Percentiles rank a stretch among this genome's conserved stretches.
Evolutionary conservation across 2,888 invertebrate species (phyloP).

Genomic region (Drosophila algonquin): DNA sequence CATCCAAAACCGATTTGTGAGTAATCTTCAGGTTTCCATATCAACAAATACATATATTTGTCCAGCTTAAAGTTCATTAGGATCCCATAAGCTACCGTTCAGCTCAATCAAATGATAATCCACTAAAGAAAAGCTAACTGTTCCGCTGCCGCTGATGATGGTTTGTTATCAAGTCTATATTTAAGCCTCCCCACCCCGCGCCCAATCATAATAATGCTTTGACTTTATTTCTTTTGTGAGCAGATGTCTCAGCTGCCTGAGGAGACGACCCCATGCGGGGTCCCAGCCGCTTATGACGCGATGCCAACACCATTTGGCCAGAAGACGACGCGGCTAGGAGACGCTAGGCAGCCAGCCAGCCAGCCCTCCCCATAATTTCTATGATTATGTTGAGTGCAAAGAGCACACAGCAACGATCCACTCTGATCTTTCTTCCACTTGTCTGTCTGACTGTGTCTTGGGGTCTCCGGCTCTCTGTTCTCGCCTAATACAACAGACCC

Average conservation of each 20-base stretch:
- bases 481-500: slow-evolving; percentile 75
- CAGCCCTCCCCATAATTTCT: slow-evolving; percentile 65
- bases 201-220: slow-evolving; percentile 20
- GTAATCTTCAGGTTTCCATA: background rate
- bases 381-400: slow-evolving; percentile 70
- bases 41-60: background rate
- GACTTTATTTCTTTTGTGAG: slow-evolving; percentile 29
- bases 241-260: slow-evolving; percentile 24
- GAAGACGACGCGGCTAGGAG: slow-evolving; percentile 13
- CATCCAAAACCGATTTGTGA: background rate
- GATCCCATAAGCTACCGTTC: slow-evolving; percentile 33
- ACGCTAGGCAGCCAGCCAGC: slow-evolving; percentile 17
- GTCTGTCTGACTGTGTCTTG: slow-evolving; percentile 6
- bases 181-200: background rate
- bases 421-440: slow-evolving; percentile 26
- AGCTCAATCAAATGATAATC: slow-evolving; percentile 25
- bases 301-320: slow-evolving; percentile 66
- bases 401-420: slow-evolving; percentile 41
- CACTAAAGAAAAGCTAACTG: slow-evolving; percentile 28
- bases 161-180: slow-evolving; percentile 24
- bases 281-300: slow-evolving; percentile 52
- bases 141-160: slow-evolving; percentile 15
- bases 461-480: slow-evolving; percentile 54
- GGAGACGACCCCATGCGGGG: slow-evolving; percentile 62
- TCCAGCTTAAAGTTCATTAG: slow-evolving; percentile 30